phyloP scores from a whole-genome alignment of 2,797 vertebrate species.

The Enteromius anoplus region DNA sequence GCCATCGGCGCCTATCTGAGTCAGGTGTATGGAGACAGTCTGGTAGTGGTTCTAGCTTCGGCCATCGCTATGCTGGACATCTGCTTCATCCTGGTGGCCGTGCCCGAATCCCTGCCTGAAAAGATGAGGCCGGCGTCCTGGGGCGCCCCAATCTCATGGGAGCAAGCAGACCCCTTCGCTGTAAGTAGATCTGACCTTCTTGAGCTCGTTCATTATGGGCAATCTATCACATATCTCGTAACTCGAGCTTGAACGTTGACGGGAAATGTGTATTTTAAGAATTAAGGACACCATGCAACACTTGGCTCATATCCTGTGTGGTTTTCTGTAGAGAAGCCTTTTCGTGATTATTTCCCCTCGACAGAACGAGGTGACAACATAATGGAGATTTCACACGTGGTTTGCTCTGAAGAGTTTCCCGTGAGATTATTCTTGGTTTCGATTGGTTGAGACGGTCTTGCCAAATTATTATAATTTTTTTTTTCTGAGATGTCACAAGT shows the following conservation, averaged over 20 bases:
- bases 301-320: neutral
- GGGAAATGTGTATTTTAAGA: neutral
- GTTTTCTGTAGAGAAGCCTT: slow-evolving; percentile 8
- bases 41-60: slow-evolving; percentile 86
- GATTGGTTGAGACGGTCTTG: neutral
- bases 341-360: neutral
- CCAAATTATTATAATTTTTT: neutral
- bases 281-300: neutral
- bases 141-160: slow-evolving; percentile 89
- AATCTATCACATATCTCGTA: neutral
- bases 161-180: slow-evolving; percentile 89
- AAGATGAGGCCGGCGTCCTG: slow-evolving; percentile 88
- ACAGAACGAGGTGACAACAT: neutral
- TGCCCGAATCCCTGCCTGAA: slow-evolving; percentile 85
- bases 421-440: neutral
- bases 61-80: slow-evolving; percentile 86
- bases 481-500: neutral
- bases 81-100: slow-evolving; percentile 86
- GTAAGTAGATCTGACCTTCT: slow-evolving; percentile 67
- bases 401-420: neutral
- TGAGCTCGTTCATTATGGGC: neutral
- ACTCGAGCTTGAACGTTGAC: neutral
- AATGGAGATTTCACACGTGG: neutral
- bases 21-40: slow-evolving; percentile 82
- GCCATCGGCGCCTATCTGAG: slow-evolving; percentile 88